Evolutionary conservation across 2,888 invertebrate species (phyloP).

Genomic region (Meteorus cinctellus): DNA sequence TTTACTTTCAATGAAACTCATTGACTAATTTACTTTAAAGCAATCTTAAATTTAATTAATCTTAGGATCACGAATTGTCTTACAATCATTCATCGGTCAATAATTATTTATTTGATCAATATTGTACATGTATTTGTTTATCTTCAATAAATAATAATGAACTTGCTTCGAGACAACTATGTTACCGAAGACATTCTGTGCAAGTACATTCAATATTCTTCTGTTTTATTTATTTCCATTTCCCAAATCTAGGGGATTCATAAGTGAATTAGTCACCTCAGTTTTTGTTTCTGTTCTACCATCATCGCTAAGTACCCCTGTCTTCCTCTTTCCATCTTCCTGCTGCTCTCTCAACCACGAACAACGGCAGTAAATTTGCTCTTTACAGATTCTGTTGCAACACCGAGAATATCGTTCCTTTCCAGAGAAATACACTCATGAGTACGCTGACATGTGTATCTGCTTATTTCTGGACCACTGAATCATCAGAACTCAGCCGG

Average conservation of each 20-base stretch:
- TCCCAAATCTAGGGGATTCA: neutral
- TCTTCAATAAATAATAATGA: conserved; percentile 6
- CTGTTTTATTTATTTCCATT: neutral
- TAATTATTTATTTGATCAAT: neutral
- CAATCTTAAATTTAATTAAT: neutral
- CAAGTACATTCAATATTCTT: neutral
- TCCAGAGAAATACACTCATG: conserved; percentile 46
- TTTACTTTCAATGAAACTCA: neutral
- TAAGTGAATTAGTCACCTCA: neutral
- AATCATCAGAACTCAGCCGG: conserved; percentile 65
- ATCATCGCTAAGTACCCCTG: neutral
- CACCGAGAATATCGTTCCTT: conserved; percentile 47
- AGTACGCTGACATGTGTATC: conserved; percentile 69
- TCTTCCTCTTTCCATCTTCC: neutral
- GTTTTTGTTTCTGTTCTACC: neutral
- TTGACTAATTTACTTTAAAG: neutral
- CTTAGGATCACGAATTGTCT: neutral
- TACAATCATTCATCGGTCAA: neutral
- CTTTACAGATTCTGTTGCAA: conserved; percentile 12
- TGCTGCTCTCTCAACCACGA: neutral
- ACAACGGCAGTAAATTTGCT: neutral
- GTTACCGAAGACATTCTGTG: neutral
- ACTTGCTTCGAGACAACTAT: neutral
- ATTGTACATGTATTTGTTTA: conserved; percentile 3
- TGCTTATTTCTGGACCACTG: conserved; percentile 69